Percentiles rank a stretch among this genome's conserved stretches.
These are phyloP conservation scores for Ammodytes marinus DNA, from an alignment of 2,113 vertebrate species.

Conservation along the genomic window DNA sequence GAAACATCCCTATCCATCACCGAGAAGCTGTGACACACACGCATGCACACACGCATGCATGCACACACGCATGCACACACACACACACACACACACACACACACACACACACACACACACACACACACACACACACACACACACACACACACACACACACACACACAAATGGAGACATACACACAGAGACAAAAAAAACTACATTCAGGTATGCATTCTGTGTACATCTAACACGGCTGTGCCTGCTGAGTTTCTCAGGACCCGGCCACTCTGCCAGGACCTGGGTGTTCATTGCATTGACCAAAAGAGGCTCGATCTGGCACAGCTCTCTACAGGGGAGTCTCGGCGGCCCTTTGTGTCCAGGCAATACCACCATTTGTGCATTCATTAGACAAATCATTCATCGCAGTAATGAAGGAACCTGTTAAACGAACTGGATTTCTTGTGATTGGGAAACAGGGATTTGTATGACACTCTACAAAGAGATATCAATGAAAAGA, in stretches of 20 bases:
- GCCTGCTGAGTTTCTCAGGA: constrained; percentile 65
- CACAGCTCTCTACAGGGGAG: constrained; percentile 15
- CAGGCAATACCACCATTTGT: constrained; percentile 26
- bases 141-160: no score
- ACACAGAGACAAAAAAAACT: constrained; percentile 43
- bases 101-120: constrained; percentile 29
- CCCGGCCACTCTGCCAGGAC: constrained; percentile 21
- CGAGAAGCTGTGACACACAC: constrained; percentile 21
- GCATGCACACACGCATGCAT: neutral
- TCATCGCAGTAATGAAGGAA: constrained; percentile 37
- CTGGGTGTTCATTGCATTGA: constrained; percentile 41
- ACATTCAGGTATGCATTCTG: constrained; percentile 52
- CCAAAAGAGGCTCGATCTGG: constrained; percentile 16
- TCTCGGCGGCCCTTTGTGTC: constrained; percentile 22
- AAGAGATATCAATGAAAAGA: neutral
- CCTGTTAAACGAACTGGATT: constrained; percentile 17
- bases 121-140: no score
- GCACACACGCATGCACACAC: neutral
- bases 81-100: constrained; percentile 54
- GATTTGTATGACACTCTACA: constrained; percentile 11
- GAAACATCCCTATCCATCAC: constrained; percentile 88
- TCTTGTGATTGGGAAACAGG: constrained; percentile 21
- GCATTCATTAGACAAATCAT: constrained; percentile 43
- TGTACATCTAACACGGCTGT: neutral
- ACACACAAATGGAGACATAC: constrained; percentile 22